Percentiles rank a stretch among this genome's conserved stretches.
Conservation (phyloP, 2,797 vertebrate genomes). For the Gambusia yucatana region DNA sequence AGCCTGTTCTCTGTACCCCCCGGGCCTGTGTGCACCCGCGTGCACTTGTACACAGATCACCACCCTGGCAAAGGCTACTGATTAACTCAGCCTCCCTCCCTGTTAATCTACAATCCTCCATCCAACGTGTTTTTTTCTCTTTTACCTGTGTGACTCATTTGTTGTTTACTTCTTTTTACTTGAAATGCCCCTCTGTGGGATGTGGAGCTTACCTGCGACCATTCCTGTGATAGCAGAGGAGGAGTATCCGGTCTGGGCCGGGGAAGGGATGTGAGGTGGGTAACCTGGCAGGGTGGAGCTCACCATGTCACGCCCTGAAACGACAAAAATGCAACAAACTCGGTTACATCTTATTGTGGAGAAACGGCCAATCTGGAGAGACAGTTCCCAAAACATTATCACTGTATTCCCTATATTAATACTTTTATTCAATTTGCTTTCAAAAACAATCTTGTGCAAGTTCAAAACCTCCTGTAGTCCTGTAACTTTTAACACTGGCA, state of each 20-base stretch:
- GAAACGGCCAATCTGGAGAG: neutral
- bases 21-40: constrained; percentile 54
- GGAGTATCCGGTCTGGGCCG: constrained; percentile 87
- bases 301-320: constrained; percentile 89
- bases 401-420: neutral
- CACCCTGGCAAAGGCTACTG: constrained; percentile 73
- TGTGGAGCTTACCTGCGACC: constrained; percentile 85
- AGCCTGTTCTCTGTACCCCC: constrained; percentile 76
- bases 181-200: neutral
- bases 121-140: constrained; percentile 11
- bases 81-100: constrained; percentile 78
- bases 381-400: neutral
- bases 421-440: neutral
- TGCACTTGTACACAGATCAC: constrained; percentile 53
- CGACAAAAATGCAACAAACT: constrained; percentile 19
- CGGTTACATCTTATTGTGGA: neutral
- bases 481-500: neutral
- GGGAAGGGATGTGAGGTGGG: constrained; percentile 91
- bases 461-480: neutral
- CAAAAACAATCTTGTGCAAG: neutral
- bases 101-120: constrained; percentile 78
- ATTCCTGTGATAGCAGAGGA: constrained; percentile 91
- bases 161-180: neutral
- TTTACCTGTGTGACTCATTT: constrained; percentile 9
- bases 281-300: constrained; percentile 92